Conservation (phyloP, 2,888 invertebrate species). For the Iselma pallidipennis region DNA sequence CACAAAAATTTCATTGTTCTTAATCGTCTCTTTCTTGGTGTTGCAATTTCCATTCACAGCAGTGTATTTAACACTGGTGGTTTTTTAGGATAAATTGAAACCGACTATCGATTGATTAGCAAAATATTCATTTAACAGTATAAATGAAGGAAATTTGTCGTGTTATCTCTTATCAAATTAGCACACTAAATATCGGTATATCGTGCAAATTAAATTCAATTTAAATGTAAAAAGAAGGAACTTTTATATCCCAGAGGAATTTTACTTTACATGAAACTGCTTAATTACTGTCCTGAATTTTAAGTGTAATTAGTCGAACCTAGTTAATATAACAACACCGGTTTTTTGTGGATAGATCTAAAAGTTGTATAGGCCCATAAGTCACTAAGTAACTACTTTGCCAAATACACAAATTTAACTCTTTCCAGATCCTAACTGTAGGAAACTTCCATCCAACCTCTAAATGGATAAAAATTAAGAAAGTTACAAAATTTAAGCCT, state of each 20-base stretch:
- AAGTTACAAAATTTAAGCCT: neutral
- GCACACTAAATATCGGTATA: neutral
- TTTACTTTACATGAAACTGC: neutral
- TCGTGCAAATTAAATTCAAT: neutral
- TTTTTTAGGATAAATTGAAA: too few relatives aligned
- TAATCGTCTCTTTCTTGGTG: too few relatives aligned
- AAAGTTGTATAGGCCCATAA: neutral
- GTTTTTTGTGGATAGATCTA: neutral
- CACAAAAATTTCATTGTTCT: too few relatives aligned
- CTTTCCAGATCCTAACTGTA: too few relatives aligned
- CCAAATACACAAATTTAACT: too few relatives aligned
- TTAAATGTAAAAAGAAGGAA: neutral
- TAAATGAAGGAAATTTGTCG: neutral
- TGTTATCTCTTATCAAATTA: neutral
- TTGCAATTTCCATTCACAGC: too few relatives aligned
- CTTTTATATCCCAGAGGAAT: neutral
- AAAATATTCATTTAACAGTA: too few relatives aligned
- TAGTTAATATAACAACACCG: neutral
- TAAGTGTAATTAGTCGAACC: neutral
- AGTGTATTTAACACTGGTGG: too few relatives aligned
- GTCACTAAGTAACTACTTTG: too few relatives aligned
- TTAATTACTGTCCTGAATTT: neutral
- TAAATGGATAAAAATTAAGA: too few relatives aligned
- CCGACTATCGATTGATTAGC: too few relatives aligned
- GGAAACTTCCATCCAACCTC: too few relatives aligned